A percentile compares a stretch with the other conserved stretches of the same genome.
Evolutionary conservation across 2,797 vertebrate species (phyloP).

Genomic region (Eleutherodactylus coqui): DNA sequence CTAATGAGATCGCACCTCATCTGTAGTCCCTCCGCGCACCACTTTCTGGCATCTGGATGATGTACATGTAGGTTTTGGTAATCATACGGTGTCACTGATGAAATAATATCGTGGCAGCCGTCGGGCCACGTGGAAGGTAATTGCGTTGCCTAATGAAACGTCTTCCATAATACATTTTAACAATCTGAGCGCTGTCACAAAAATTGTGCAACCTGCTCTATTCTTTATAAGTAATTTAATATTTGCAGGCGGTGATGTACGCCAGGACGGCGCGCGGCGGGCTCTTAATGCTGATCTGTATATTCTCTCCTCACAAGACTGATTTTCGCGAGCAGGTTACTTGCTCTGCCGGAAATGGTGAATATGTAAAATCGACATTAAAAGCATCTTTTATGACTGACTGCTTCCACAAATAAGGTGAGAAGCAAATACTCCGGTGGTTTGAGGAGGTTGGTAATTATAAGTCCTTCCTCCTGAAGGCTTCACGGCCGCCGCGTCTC

Average conservation of each 20-base stretch:
- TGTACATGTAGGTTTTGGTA: slow-evolving; percentile 38
- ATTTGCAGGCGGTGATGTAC: slow-evolving; percentile 38
- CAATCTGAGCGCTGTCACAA: slow-evolving; percentile 43
- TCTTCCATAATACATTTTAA: slow-evolving; percentile 48
- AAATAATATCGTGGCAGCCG: slow-evolving; percentile 38
- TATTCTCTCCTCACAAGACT: slow-evolving; percentile 57
- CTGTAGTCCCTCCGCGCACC: not conserved
- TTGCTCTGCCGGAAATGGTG: slow-evolving; percentile 67
- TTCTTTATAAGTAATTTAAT: slow-evolving; percentile 42
- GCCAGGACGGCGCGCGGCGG: slow-evolving; percentile 48
- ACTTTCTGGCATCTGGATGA: not conserved
- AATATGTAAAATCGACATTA: slow-evolving; percentile 69
- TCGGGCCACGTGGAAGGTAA: slow-evolving; percentile 26
- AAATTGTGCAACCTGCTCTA: slow-evolving; percentile 27
- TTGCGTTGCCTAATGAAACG: slow-evolving; percentile 47
- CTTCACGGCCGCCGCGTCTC: slow-evolving; percentile 15
- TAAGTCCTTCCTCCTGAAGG: slow-evolving; percentile 40
- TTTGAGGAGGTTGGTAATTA: slow-evolving; percentile 63
- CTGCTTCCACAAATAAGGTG: slow-evolving; percentile 64
- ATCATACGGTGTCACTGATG: slow-evolving; percentile 37
- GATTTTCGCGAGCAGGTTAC: slow-evolving; percentile 61
- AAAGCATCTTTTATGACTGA: slow-evolving; percentile 67
- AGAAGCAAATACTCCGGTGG: slow-evolving; percentile 59
- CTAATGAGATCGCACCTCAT: no score
- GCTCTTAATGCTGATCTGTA: slow-evolving; percentile 8